Evolutionary conservation across 2,113 vertebrate genomes (phyloP).

Genomic region (Isurus oxyrinchus): DNA sequence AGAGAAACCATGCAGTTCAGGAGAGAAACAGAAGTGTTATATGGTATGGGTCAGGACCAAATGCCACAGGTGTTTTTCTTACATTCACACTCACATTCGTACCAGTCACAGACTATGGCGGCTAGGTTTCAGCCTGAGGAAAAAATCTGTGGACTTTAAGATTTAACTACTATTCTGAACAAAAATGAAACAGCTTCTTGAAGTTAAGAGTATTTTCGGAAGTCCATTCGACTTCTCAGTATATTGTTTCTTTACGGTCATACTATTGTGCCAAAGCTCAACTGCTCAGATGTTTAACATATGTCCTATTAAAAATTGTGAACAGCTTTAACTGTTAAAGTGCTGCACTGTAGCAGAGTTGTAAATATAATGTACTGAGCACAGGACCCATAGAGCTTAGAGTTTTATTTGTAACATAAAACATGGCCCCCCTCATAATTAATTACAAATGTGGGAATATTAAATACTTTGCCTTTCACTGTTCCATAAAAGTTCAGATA

Average conservation of each 20-base stretch:
- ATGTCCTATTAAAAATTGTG: neutral
- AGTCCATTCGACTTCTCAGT: neutral
- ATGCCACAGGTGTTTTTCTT: neutral
- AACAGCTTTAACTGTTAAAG: neutral
- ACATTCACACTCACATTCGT: neutral
- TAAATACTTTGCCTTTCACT: neutral
- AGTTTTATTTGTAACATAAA: neutral
- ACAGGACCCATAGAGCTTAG: neutral
- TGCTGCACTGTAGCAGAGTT: neutral
- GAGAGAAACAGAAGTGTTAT: neutral
- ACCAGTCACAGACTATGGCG: neutral
- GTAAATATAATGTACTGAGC: neutral
- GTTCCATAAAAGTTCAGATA: neutral
- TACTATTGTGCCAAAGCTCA: neutral
- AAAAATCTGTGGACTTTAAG: neutral
- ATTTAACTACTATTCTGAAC: neutral
- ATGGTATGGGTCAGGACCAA: neutral
- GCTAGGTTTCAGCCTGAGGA: neutral
- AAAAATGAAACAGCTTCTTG: neutral
- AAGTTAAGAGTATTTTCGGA: neutral
- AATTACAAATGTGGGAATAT: neutral
- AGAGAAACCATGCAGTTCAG: neutral
- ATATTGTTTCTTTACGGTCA: neutral
- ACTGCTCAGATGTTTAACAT: constrained; percentile 2
- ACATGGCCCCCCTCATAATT: neutral